A percentile compares a stretch with the other conserved stretches of the same genome.
phyloP scores from a whole-genome alignment of 1,140 invertebrate genomes.

The Scaptomyza hsui region DNA sequence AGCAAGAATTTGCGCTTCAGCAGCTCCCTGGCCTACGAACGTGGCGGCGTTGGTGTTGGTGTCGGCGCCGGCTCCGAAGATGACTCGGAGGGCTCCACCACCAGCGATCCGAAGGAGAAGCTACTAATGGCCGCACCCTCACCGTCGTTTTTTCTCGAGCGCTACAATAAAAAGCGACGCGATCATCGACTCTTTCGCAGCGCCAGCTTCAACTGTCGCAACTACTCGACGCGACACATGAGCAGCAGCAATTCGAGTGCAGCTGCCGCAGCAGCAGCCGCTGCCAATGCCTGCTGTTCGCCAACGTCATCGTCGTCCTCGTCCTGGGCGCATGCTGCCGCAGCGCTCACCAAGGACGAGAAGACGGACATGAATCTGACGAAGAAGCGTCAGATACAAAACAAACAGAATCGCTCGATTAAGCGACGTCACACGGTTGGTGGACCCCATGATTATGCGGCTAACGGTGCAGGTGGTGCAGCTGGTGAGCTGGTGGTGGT shows the following conservation, averaged over 20 bases:
- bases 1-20: constrained; percentile 63
- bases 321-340: constrained; percentile 35
- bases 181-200: constrained; percentile 82
- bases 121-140: constrained; percentile 63
- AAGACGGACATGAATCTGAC: constrained; percentile 92
- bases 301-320: constrained; percentile 47
- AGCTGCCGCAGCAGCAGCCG: constrained; percentile 31
- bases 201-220: constrained; percentile 82
- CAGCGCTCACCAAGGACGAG: constrained; percentile 90
- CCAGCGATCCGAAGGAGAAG: constrained; percentile 82
- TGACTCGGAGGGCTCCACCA: constrained; percentile 82
- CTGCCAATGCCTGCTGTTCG: constrained; percentile 51
- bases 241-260: constrained; percentile 21
- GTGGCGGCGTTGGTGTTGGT: constrained; percentile 32
- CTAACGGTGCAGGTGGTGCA: constrained; percentile 43
- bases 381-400: constrained; percentile 88
- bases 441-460: constrained; percentile 91
- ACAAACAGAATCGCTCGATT: constrained; percentile 87
- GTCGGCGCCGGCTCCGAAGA: constrained; percentile 67
- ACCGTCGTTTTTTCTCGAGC: constrained; percentile 82
- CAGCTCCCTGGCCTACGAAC: constrained; percentile 54
- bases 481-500: not conserved
- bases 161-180: constrained; percentile 82
- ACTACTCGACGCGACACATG: constrained; percentile 74
- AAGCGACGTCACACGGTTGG: constrained; percentile 96